Evolutionary conservation across 2,113 vertebrate genomes (phyloP), one percentile per base, ranked within the genome.

Genomic region (Boulengeromyrus knoepffleri): DNA sequence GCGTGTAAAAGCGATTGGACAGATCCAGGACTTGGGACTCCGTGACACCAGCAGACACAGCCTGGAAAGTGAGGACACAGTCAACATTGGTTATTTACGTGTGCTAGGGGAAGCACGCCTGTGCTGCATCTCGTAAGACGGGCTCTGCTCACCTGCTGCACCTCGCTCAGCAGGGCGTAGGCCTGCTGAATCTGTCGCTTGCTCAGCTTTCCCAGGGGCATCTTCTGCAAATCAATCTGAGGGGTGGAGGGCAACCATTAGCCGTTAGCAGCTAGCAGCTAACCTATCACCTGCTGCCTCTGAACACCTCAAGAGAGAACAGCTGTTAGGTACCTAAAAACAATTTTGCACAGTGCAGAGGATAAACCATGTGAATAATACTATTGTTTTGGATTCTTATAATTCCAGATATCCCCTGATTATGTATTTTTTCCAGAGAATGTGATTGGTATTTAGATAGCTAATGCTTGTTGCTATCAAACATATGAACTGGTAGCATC

Each of bases 191-290:
- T 99, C 95, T 99, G 99, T 87, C 98, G 95, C 93, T 98, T 99
- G 93, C 99, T 99, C 93, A 99, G 96, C 90, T 99, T 99, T 89
- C 98, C 98, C 90, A 99, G 92, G 0, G 99, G 98, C 99, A 99
- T 99, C 95, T 99, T 99, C 95, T 99, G 98, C 46, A 99, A 96
- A 94, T 99, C 98, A 90, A 99, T 99, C 99, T 99, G 94, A n/a
- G 17, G 83, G 45, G 42, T 21, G 21, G 83, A n/a, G 42, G 80
- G 83, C 45, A 46, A 85, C 36, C 21, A 46, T 42, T 46, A 85
- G 83, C 83, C 9, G 7, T 42, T 24, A 46, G 45, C 83, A 24
- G 21, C 39, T 24, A 46, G 45, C 83, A 24, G 21, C 39, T 45
- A 46, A 58, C 17, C 62, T 27, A 31, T 27, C n/a, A 70, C 27